phyloP scores from a whole-genome alignment of 1,140 invertebrate species.

The Lordiphosa collinella region DNA sequence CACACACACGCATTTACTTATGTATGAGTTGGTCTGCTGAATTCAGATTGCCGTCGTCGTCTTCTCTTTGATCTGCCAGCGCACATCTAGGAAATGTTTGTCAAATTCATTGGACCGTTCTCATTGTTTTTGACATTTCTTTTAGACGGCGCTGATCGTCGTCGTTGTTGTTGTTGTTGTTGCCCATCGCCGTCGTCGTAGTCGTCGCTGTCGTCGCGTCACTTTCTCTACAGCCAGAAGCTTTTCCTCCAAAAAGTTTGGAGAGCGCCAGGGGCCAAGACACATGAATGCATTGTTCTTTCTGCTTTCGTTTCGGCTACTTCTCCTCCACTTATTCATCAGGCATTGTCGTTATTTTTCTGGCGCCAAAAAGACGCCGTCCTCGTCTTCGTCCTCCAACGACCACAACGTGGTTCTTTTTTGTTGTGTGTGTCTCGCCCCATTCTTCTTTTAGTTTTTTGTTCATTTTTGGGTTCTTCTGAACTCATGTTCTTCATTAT shows the following conservation, averaged over 20 bases:
- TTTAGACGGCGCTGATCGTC: slow-evolving; percentile 27
- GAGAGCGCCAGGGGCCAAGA: background rate
- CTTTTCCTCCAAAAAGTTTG: slow-evolving; percentile 1
- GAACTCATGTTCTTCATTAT: slow-evolving; percentile 76
- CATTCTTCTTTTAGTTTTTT: slow-evolving; percentile 45
- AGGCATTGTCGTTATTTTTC: slow-evolving; percentile 78
- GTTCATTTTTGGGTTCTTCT: slow-evolving; percentile 45
- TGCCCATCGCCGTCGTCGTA: background rate
- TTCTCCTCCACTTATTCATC: slow-evolving; percentile 53
- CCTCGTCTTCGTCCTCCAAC: slow-evolving; percentile 37
- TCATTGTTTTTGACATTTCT: slow-evolving; percentile 79
- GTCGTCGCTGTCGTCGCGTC: background rate
- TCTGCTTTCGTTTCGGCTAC: background rate
- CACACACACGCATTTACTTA: background rate
- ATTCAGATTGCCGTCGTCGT: slow-evolving; percentile 21
- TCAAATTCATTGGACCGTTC: slow-evolving; percentile 78
- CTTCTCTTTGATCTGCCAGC: slow-evolving; percentile 75
- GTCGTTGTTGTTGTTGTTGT: too few relatives aligned
- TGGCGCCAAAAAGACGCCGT: slow-evolving; percentile 78
- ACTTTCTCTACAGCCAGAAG: slow-evolving; percentile 21
- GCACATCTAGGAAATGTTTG: slow-evolving; percentile 79
- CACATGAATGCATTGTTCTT: slow-evolving; percentile 3
- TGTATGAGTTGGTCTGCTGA: slow-evolving; percentile 22
- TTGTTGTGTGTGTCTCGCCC: slow-evolving; percentile 18
- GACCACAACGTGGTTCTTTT: slow-evolving; percentile 5